Conservation (phyloP, 2,113 vertebrate species). For the Perccottus glenii region DNA sequence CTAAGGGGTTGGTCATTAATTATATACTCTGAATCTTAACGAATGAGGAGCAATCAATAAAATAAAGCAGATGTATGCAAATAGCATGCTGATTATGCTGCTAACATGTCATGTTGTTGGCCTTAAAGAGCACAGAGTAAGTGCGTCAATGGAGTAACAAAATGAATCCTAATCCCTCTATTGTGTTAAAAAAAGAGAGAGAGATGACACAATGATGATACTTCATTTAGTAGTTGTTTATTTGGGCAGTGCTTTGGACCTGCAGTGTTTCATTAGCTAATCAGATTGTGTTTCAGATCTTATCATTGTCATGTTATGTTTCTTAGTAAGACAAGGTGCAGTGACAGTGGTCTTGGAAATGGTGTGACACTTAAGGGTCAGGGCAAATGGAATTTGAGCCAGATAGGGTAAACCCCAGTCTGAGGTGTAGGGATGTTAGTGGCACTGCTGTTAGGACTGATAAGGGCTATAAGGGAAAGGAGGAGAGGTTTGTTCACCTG, state of each 20-base stretch:
- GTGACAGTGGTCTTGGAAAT: slow-evolving; percentile 48
- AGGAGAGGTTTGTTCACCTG: slow-evolving; percentile 73
- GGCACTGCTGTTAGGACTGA: slow-evolving; percentile 39
- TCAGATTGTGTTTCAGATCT: slow-evolving; percentile 59
- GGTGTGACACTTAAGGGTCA: slow-evolving; percentile 35
- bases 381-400: slow-evolving; percentile 41
- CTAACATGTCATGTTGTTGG: slow-evolving; percentile 73
- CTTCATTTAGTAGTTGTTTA: slow-evolving; percentile 1
- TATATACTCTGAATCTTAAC: slow-evolving; percentile 83
- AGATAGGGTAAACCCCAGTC: slow-evolving; percentile 43
- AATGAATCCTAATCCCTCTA: slow-evolving; percentile 30
- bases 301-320: slow-evolving; percentile 60
- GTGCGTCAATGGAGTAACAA: slow-evolving; percentile 27
- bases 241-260: slow-evolving; percentile 26
- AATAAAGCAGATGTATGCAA: slow-evolving; percentile 85
- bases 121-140: slow-evolving; percentile 37
- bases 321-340: slow-evolving; percentile 29
- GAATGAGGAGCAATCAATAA: slow-evolving; percentile 85
- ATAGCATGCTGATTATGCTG: slow-evolving; percentile 83
- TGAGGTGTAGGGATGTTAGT: slow-evolving; percentile 48
- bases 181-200: slow-evolving; percentile 26
- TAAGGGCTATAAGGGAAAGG: slow-evolving; percentile 43
- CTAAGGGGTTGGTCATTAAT: slow-evolving; percentile 81
- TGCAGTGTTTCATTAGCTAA: slow-evolving; percentile 46
- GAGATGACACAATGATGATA: slow-evolving; percentile 7